Conservation (phyloP, 2,797 vertebrate species). For the Pipistrellus pipistrellus region DNA sequence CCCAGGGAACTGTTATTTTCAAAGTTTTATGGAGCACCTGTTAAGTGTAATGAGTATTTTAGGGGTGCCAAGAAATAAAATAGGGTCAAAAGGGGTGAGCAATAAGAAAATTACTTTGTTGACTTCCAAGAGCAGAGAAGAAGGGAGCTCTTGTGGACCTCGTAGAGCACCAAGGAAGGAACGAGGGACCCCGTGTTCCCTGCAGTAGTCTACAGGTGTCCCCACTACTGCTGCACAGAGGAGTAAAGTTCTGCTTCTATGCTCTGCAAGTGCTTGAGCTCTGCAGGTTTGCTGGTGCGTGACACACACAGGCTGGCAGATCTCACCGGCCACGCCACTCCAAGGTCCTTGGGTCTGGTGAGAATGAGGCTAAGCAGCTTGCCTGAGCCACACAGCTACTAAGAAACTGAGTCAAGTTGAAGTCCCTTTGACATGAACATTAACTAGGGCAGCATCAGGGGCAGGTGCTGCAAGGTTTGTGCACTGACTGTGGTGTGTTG, state of each 20-base stretch:
- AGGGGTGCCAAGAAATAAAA: not conserved
- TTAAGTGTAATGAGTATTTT: not conserved
- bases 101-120: not conserved
- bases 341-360: not conserved
- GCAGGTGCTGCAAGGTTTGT: not conserved
- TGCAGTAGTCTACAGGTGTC: not conserved
- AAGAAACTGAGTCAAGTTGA: not conserved
- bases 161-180: not conserved
- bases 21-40: not conserved
- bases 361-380: not conserved
- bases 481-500: not conserved
- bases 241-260: not conserved
- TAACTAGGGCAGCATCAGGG: not conserved
- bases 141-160: not conserved
- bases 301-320: not conserved
- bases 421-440: not conserved
- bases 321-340: not conserved
- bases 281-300: not conserved
- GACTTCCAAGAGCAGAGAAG: not conserved
- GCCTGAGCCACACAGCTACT: not conserved
- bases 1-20: not conserved
- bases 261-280: not conserved
- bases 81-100: not conserved
- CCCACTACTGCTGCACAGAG: fast-evolving
- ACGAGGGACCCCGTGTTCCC: not conserved